Conservation (phyloP, 1,140 invertebrate species). For the Palaemon carinicauda region DNA sequence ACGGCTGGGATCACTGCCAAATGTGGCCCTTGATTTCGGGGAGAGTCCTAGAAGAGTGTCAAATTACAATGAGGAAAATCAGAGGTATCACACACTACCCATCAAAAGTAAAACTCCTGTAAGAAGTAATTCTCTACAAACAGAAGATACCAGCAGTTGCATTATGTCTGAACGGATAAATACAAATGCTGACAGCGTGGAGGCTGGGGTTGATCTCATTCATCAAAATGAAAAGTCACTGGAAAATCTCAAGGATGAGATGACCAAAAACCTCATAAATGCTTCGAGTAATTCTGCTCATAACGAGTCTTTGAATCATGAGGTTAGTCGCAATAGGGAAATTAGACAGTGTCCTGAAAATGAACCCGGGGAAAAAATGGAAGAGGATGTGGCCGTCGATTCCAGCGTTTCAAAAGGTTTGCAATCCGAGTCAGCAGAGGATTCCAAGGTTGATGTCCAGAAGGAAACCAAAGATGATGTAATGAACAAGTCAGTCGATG, state of each 20-base stretch:
- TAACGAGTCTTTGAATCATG: too few species aligned
- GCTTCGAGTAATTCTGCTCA: too few species aligned
- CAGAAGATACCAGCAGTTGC: neutral
- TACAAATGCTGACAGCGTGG: too few species aligned
- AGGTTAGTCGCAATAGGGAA: too few species aligned
- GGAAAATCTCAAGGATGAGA: too few species aligned
- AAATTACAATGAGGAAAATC: slow-evolving; percentile 7
- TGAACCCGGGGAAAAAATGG: neutral
- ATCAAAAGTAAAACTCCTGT: slow-evolving; percentile 11
- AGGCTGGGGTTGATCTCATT: too few species aligned
- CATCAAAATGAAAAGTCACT: too few species aligned
- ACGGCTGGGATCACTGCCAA: slow-evolving; percentile 37
- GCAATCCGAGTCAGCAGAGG: neutral
- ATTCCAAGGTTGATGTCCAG: neutral
- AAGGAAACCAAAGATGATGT: neutral
- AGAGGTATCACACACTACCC: slow-evolving; percentile 36
- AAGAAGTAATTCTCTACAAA: neutral
- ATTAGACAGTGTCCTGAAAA: too few species aligned
- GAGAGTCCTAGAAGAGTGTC: neutral
- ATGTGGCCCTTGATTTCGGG: slow-evolving; percentile 35
- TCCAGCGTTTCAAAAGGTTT: neutral
- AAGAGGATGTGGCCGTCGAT: neutral
- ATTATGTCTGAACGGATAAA: neutral
- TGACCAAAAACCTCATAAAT: too few species aligned
- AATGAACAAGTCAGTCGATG: neutral